phyloP scores from a whole-genome alignment of 1,140 invertebrate species.

The Conus ventricosus region DNA sequence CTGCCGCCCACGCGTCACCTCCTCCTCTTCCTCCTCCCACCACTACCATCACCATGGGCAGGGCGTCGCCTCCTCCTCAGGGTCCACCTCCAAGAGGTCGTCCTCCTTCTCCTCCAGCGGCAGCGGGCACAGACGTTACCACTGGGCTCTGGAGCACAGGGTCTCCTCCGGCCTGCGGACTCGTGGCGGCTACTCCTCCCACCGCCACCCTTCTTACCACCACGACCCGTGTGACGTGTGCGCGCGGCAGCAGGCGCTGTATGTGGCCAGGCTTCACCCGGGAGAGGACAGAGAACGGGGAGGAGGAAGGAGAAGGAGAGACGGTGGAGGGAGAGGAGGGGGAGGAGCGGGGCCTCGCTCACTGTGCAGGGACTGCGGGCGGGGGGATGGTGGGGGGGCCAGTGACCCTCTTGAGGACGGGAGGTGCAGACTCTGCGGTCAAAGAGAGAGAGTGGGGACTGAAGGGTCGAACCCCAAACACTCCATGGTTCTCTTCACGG shows the following conservation, averaged over 20 bases:
- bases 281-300: not conserved
- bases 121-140: not conserved
- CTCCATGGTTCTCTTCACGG: conserved; percentile 43
- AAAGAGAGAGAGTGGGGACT: too few relatives aligned
- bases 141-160: not conserved
- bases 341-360: not conserved
- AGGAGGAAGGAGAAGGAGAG: not conserved
- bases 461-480: not conserved
- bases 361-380: not conserved
- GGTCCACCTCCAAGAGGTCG: not conserved
- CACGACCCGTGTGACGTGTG: conserved; percentile 16
- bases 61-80: not conserved
- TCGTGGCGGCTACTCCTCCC: not conserved
- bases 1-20: not conserved
- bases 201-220: not conserved
- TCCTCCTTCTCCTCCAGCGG: too few relatives aligned
- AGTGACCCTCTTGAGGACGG: not conserved
- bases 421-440: not conserved
- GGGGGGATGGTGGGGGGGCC: not conserved
- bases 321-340: not conserved
- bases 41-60: too few relatives aligned
- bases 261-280: not conserved
- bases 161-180: too few relatives aligned
- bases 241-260: not conserved
- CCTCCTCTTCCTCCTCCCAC: too few relatives aligned